Evolutionary conservation across 1,140 invertebrate genomes (phyloP).

Genomic region (Matsumurasca onukii): DNA sequence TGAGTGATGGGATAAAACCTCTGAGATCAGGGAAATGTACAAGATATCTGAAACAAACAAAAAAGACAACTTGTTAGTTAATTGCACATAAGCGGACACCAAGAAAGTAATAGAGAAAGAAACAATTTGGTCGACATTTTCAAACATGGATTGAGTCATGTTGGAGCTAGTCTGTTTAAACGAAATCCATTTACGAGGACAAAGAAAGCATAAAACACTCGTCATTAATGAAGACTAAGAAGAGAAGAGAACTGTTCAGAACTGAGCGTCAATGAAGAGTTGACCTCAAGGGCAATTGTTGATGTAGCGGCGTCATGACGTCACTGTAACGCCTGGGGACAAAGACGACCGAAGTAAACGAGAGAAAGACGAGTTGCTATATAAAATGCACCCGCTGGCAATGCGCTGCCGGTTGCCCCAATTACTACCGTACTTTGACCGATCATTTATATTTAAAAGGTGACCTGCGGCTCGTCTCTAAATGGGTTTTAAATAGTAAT

Average conservation of each 20-base stretch:
- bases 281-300: slow-evolving; percentile 21
- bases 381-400: too few species aligned
- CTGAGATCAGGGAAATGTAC: slow-evolving; percentile 18
- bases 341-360: neutral
- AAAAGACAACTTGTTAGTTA: neutral
- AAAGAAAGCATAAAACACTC: neutral
- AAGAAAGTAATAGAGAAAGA: neutral
- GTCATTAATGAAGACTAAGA: neutral
- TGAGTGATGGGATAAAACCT: neutral
- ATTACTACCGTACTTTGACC: too few species aligned
- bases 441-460: too few species aligned
- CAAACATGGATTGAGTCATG: too few species aligned
- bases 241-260: neutral
- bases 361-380: too few species aligned
- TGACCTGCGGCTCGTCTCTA: too few species aligned
- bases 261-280: slow-evolving; percentile 4
- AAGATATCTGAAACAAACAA: slow-evolving; percentile 19
- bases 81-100: neutral
- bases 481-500: too few species aligned
- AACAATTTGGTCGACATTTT: too few species aligned
- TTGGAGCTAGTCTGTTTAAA: too few species aligned
- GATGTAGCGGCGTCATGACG: neutral
- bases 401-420: too few species aligned
- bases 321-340: neutral
- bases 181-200: neutral